Conservation (phyloP, 2,888 invertebrate species). For the Pollenia griseotomentosa region DNA sequence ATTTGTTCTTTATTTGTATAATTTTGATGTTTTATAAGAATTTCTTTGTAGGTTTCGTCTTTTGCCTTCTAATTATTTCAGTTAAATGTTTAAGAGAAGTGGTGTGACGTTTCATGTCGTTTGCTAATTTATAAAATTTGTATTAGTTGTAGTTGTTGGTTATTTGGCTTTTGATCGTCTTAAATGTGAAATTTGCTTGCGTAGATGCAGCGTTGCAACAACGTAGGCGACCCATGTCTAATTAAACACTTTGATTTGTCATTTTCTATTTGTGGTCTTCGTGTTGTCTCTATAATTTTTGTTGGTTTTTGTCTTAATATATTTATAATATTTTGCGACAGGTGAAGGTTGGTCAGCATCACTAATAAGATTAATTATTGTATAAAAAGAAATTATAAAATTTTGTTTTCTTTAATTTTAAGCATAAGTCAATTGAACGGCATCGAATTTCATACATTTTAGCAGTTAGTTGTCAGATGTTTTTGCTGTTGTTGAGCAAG, state of each 20-base stretch:
- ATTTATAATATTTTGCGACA: constrained; percentile 59
- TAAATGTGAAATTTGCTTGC: not conserved
- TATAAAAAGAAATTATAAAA: not conserved
- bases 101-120: constrained; percentile 59
- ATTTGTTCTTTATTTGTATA: constrained; percentile 38
- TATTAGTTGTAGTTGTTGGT: not conserved
- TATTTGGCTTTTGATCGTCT: not conserved
- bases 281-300: not conserved
- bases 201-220: constrained; percentile 4
- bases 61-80: constrained; percentile 41
- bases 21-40: constrained; percentile 11
- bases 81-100: not conserved
- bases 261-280: constrained; percentile 55
- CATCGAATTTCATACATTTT: too few relatives aligned
- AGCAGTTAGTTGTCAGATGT: too few relatives aligned
- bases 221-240: constrained; percentile 54
- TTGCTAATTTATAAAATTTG: constrained; percentile 62
- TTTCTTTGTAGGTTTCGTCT: not conserved
- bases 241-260: constrained; percentile 69
- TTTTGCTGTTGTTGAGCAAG: too few relatives aligned
- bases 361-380: constrained; percentile 53
- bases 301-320: not conserved
- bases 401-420: not conserved
- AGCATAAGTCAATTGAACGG: too few relatives aligned
- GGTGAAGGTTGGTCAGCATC: constrained; percentile 63